phyloP scores from a whole-genome alignment of 2,797 vertebrate species.

The Mico argentatus region DNA sequence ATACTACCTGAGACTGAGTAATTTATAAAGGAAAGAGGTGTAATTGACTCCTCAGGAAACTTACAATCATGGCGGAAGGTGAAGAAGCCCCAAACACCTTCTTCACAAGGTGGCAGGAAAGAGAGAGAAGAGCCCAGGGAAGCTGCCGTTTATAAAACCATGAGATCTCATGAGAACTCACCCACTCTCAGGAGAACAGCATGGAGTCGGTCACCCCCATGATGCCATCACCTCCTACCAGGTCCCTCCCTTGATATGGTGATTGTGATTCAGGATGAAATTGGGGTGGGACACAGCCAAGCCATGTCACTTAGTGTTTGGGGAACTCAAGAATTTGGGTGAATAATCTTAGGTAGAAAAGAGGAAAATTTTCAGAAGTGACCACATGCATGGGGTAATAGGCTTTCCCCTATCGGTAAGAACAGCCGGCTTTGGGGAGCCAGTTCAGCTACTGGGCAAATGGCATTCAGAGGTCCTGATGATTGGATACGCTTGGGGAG shows the following conservation, averaged over 20 bases:
- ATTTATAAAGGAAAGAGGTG: not conserved
- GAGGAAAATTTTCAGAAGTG: not conserved
- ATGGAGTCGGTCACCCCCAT: not conserved
- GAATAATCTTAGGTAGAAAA: not conserved
- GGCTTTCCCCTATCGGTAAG: not conserved
- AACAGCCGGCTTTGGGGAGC: not conserved
- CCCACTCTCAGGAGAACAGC: not conserved
- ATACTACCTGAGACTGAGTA: not conserved
- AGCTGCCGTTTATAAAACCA: not conserved
- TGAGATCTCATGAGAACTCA: not conserved
- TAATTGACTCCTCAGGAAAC: not conserved
- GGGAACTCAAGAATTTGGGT: not conserved
- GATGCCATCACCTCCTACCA: not conserved
- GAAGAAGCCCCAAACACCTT: not conserved
- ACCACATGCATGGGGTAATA: accelerated
- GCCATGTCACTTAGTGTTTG: not conserved
- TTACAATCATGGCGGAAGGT: not conserved
- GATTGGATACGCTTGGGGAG: accelerated
- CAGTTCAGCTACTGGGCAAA: not conserved
- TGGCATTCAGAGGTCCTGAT: not conserved
- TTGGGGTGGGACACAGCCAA: not conserved
- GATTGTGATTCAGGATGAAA: not conserved
- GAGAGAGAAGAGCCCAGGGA: not conserved
- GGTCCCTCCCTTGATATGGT: not conserved
- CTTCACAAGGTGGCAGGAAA: not conserved